Evolutionary conservation across 2,797 vertebrate species (phyloP).

Genomic region (Tenualosa ilisha): DNA sequence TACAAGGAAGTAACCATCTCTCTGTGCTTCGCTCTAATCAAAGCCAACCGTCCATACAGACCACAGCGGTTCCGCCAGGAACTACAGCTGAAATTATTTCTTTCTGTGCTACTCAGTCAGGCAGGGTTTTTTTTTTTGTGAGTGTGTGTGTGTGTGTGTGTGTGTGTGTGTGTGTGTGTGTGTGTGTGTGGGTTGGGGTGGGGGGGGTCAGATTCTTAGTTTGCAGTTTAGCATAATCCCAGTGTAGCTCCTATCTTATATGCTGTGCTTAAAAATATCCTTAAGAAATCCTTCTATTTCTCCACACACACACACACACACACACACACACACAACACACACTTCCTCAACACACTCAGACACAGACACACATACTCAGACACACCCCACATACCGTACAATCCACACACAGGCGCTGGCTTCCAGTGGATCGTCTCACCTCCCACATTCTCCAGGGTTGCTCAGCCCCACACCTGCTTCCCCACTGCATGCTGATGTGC

Average conservation of each 20-base stretch:
- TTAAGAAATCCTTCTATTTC: neutral
- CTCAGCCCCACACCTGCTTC: constrained; percentile 36
- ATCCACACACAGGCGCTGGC: neutral
- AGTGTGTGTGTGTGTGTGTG: too few relatives aligned
- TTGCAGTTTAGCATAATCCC: neutral
- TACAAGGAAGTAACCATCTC: neutral
- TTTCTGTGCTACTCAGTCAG: neutral
- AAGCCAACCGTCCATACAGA: constrained; percentile 1
- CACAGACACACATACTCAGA: neutral
- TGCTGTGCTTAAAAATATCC: neutral
- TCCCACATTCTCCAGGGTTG: constrained; percentile 34
- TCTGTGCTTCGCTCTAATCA: neutral
- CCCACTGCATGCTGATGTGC: constrained; percentile 38
- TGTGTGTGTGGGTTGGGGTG: too few relatives aligned
- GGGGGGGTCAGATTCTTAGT: neutral
- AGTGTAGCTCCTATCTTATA: neutral
- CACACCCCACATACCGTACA: neutral
- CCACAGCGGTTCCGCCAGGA: neutral
- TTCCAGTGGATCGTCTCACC: constrained; percentile 14
- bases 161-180: too few relatives aligned
- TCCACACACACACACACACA: constrained; percentile 16
- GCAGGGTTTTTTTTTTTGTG: neutral
- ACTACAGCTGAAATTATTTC: neutral
- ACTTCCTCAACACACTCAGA: neutral
- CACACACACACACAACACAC: neutral